A percentile compares a stretch with the other conserved stretches of the same genome.
Conservation (phyloP, 2,113 vertebrate genomes). For the Tragelaphus scriptus region DNA sequence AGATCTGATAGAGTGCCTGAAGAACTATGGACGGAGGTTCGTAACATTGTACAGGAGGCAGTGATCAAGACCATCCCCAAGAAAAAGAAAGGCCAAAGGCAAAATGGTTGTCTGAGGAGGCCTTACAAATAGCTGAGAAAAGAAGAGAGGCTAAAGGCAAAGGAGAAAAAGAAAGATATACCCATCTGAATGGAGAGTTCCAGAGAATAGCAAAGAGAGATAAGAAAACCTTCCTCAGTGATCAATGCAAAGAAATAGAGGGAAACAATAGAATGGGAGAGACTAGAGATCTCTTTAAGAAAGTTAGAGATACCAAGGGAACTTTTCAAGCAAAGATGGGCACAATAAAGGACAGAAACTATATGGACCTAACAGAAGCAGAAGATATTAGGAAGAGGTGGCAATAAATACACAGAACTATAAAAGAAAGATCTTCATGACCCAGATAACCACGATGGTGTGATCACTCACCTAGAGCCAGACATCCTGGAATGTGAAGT, state of each 20-base stretch:
- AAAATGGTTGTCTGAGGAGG: neutral
- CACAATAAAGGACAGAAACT: neutral
- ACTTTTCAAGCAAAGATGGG: neutral
- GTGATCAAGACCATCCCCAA: neutral
- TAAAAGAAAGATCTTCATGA: neutral
- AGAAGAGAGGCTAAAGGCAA: neutral
- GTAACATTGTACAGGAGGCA: neutral
- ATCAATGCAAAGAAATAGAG: neutral
- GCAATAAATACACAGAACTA: neutral
- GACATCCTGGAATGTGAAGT: neutral
- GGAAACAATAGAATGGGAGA: neutral
- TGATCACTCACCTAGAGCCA: neutral
- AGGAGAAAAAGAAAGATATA: neutral
- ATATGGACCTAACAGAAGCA: neutral
- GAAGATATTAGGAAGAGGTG: neutral
- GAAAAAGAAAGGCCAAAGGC: neutral
- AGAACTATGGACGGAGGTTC: neutral
- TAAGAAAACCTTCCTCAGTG: neutral
- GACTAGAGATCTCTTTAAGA: neutral
- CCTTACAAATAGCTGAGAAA: neutral
- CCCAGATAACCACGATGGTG: neutral
- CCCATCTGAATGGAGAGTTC: neutral
- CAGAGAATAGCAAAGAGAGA: neutral
- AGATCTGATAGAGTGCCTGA: neutral
- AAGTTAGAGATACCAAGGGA: neutral